Evolutionary conservation across 2,113 vertebrate species (phyloP).

Genomic region (Xiphias gladius): DNA sequence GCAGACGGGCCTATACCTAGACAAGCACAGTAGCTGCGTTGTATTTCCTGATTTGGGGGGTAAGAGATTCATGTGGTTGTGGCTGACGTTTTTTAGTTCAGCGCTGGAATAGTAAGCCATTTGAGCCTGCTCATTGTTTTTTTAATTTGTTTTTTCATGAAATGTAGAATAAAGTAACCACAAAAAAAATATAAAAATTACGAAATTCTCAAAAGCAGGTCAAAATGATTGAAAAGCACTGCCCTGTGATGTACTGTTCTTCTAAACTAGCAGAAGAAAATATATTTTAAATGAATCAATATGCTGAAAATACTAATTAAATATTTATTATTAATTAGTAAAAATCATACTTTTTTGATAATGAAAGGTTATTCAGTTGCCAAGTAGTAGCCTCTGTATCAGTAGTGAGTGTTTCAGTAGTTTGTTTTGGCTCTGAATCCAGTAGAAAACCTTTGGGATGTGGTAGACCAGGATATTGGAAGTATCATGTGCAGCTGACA

Average conservation of each 20-base stretch:
- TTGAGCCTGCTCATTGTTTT: slow-evolving; percentile 9
- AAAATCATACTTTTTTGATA: neutral
- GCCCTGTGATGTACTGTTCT: neutral
- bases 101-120: neutral
- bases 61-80: slow-evolving; percentile 7
- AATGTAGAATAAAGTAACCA: neutral
- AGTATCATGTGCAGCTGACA: too few relatives aligned
- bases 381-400: too few relatives aligned
- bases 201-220: neutral
- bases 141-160: neutral
- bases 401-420: too few relatives aligned
- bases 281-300: too few relatives aligned
- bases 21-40: slow-evolving; percentile 19
- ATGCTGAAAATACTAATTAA: neutral
- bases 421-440: too few relatives aligned
- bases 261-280: neutral
- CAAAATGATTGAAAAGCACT: neutral
- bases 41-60: slow-evolving; percentile 12
- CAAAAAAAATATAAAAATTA: slow-evolving; percentile 10
- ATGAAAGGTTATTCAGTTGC: neutral
- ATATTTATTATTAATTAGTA: neutral
- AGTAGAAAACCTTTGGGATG: too few relatives aligned
- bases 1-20: slow-evolving; percentile 14
- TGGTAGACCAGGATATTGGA: too few relatives aligned
- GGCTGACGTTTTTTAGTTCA: slow-evolving; percentile 13